A percentile compares a stretch with the other conserved stretches of the same genome.
These are phyloP conservation scores for Rhyacichthys aspro DNA, from an alignment of 2,797 vertebrate genomes.

Conservation along the genomic window DNA sequence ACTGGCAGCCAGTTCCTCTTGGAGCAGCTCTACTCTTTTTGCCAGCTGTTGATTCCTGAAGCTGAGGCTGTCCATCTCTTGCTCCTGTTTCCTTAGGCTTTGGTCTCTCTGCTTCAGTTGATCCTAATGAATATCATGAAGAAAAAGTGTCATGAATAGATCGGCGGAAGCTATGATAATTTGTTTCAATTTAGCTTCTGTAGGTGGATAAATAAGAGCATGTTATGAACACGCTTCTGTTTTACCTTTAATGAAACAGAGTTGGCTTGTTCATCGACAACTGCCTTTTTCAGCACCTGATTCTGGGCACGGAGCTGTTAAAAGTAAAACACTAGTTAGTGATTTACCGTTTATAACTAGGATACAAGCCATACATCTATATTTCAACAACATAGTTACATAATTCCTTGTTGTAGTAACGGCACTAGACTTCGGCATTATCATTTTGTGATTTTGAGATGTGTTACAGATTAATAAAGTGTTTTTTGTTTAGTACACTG, in stretches of 20 bases:
- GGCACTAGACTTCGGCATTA: no score
- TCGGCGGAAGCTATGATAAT: neutral
- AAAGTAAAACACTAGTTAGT: neutral
- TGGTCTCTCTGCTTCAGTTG: constrained; percentile 98
- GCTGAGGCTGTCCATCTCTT: constrained; percentile 98
- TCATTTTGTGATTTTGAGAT: no score
- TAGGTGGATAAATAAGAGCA: neutral
- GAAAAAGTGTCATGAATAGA: neutral
- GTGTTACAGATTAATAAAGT: no score
- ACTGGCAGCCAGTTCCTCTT: constrained; percentile 89
- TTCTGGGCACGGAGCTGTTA: constrained; percentile 95
- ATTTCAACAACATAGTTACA: no score
- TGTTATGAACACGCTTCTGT: neutral
- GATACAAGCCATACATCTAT: neutral
- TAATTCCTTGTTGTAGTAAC: no score
- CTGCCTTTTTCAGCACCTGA: constrained; percentile 97
- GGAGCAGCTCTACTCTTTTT: constrained; percentile 95
- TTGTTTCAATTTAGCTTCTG: no score
- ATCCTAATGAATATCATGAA: constrained; percentile 77
- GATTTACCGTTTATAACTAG: neutral
- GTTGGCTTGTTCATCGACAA: constrained; percentile 95
- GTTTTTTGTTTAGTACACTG: no score
- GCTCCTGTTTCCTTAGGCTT: constrained; percentile 92
- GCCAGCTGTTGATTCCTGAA: constrained; percentile 97
- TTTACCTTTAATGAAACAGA: constrained; percentile 89